These are phyloP conservation scores for Alfaro cultratus DNA, from an alignment of 2,797 vertebrate genomes.

Conservation along the genomic window DNA sequence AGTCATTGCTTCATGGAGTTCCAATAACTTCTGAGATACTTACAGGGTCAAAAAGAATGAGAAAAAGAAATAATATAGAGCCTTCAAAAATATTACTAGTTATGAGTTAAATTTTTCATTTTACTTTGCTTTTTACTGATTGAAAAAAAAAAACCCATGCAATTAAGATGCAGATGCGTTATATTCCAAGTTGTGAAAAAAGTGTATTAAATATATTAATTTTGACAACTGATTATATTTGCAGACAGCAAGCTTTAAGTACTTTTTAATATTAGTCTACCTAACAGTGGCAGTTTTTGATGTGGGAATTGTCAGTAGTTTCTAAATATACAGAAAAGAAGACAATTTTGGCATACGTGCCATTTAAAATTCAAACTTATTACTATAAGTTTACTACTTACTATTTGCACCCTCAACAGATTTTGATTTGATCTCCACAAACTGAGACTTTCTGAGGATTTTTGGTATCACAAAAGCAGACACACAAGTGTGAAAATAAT, in stretches of 20 bases:
- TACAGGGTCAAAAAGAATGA: constrained; percentile 62
- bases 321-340: neutral
- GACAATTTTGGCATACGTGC: neutral
- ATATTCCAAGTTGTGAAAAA: neutral
- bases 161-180: neutral
- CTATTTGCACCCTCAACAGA: neutral
- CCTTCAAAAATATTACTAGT: constrained; percentile 34
- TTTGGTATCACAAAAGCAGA: neutral
- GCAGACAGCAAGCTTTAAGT: neutral
- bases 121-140: neutral
- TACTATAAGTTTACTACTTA: too few relatives aligned
- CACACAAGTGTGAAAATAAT: neutral
- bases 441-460: neutral
- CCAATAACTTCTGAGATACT: constrained; percentile 75
- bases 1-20: constrained; percentile 70
- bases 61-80: constrained; percentile 48
- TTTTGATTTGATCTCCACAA: neutral
- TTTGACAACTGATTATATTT: neutral
- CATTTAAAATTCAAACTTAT: neutral
- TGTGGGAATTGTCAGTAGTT: neutral
- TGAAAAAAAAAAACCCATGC: neutral
- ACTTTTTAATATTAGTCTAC: neutral
- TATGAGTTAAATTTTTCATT: constrained; percentile 24
- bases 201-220: neutral
- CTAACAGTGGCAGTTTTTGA: neutral